Evolutionary conservation across 2,888 invertebrate genomes (phyloP), one percentile per base, ranked within the genome.

Genomic region (Eupithecia vulgata): DNA sequence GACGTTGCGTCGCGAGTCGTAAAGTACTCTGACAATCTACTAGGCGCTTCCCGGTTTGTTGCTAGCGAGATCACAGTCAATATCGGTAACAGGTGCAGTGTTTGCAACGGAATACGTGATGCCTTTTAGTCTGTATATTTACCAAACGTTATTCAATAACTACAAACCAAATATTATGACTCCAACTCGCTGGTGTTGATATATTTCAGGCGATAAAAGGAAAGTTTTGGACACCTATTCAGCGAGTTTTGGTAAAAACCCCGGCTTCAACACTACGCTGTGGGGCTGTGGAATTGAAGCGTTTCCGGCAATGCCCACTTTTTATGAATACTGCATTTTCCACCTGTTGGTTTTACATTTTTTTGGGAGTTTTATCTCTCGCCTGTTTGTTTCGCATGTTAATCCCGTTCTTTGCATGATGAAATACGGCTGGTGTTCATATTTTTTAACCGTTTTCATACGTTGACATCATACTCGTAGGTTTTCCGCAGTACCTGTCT

Each of bases 301-400:
- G 70, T 69, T 71, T 76, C 73, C 76, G 69, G 64, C 71, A 73
- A 71, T 72, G 71, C 45, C 71, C 61, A 65, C 67, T 72, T 76
- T 76, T 73, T 74, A 71, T 75, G 72, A 75, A 75, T 72, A 71
- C 70, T 72, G 70, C 72, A 70, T 70, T 70, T 75, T 72, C 70
- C 72, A 75, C 75, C 75, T 75, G 75, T 75, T 72, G 75, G 61
- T 75, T 72, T 72, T 64, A 67, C 70, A 72, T 68, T 68, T 72
- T 68, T 75, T 72, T 65, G 48, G 70, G 35, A 70, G 65, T 72
- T 75, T 75, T 75, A 72, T 75, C 69, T 72, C 68, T 70, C 48
- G 64, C 21, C n/a, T 57, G n/a, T 72, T 67, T 72, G 67, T 75
- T 75, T 74, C 66, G 68, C 42, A 71, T 57, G 68, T 52, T 71